A percentile compares a stretch with the other conserved stretches of the same genome.
Conservation (phyloP, 1,140 invertebrate genomes). For the Apocrypta bakeri region DNA sequence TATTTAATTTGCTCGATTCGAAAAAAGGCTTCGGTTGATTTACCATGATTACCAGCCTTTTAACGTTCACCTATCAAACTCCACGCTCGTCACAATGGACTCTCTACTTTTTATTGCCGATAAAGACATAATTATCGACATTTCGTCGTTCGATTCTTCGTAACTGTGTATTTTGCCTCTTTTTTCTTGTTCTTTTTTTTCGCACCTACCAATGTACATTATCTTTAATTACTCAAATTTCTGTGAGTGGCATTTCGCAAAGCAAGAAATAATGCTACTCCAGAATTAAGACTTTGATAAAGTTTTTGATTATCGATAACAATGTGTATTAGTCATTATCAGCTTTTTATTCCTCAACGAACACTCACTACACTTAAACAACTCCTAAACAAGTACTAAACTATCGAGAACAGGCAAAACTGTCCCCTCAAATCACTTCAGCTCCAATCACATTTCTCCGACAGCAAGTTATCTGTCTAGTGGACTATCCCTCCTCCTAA, state of each 20-base stretch:
- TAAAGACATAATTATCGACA: constrained; percentile 18
- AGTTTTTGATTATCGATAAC: too few relatives aligned
- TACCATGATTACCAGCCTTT: constrained; percentile 15
- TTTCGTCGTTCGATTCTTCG: not conserved
- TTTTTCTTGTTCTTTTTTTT: not conserved
- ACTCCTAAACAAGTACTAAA: too few relatives aligned
- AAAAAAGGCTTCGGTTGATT: constrained; percentile 7
- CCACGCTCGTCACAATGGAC: not conserved
- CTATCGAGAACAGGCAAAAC: too few relatives aligned
- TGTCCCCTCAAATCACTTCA: not conserved
- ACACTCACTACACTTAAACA: too few relatives aligned
- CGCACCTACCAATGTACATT: not conserved
- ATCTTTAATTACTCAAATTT: not conserved
- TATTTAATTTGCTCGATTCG: not conserved
- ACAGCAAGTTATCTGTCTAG: not conserved
- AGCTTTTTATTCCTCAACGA: too few relatives aligned
- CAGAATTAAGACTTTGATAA: too few relatives aligned
- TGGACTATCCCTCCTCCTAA: not conserved
- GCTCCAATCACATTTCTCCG: not conserved
- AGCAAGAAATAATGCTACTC: too few relatives aligned
- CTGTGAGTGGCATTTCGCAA: not conserved
- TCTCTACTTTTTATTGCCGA: not conserved
- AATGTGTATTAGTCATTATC: too few relatives aligned
- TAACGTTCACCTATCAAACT: not conserved
- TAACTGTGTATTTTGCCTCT: not conserved